Percentiles rank a stretch among this genome's conserved stretches.
These are phyloP conservation scores for Platycheirus rosarum DNA, from an alignment of 2,888 invertebrate species.

Conservation along the genomic window DNA sequence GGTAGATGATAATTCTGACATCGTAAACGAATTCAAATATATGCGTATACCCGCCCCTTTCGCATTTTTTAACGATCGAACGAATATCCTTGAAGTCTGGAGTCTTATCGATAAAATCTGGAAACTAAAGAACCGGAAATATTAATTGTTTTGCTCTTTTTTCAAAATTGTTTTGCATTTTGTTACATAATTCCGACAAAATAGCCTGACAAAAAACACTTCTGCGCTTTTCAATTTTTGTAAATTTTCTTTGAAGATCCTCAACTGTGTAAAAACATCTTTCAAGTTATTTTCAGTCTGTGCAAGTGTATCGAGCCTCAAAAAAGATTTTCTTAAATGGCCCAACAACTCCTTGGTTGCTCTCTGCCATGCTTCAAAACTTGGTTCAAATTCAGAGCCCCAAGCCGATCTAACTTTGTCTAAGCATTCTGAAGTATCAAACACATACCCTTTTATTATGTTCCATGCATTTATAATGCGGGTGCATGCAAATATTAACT, in stretches of 20 bases:
- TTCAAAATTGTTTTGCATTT: too few species aligned
- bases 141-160: too few species aligned
- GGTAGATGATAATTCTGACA: slow-evolving; percentile 86
- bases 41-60: slow-evolving; percentile 86
- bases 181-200: slow-evolving; percentile 81
- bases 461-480: slow-evolving; percentile 27
- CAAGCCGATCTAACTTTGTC: background rate
- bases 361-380: slow-evolving; percentile 2
- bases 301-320: slow-evolving; percentile 3
- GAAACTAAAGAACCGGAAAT: slow-evolving; percentile 83
- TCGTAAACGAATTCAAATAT: slow-evolving; percentile 88
- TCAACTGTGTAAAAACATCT: background rate
- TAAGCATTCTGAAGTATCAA: background rate
- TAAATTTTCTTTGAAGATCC: slow-evolving; percentile 3
- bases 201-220: slow-evolving; percentile 80
- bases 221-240: slow-evolving; percentile 77
- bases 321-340: background rate
- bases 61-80: slow-evolving; percentile 87
- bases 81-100: slow-evolving; percentile 86
- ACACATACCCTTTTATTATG: background rate
- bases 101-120: slow-evolving; percentile 85
- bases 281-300: slow-evolving; percentile 2
- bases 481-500: slow-evolving; percentile 13
- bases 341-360: slow-evolving; percentile 1
- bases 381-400: background rate